Base-by-base conservation (phyloP, 2,888 invertebrate species). In the Drosophila kuntzei region DNA sequence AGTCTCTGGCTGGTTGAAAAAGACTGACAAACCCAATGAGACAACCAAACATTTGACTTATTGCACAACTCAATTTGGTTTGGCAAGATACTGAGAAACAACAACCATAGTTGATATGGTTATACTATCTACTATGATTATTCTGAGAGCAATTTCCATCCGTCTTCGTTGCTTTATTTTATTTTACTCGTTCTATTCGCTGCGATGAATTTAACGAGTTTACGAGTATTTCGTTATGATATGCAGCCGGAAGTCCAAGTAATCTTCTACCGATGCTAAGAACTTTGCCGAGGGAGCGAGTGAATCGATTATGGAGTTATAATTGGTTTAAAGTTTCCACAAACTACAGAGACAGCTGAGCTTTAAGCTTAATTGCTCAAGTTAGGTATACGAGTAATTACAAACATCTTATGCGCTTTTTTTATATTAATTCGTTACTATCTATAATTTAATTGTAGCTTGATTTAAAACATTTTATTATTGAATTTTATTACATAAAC, bases 191-290 rank as follows among this genome's bases (percentile, higher is more conserved):
- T n/a, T n/a, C n/a, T 39, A 39, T 58, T 20, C 37, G 36, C 57
- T 34, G 64, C 53, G 18, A 51, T 76, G 58, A 34, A 16, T 53
- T 49, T 54, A 85, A 71, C 51, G 60, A 83, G 83, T 77, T 80
- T 80, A 34, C 34, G 2, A 34, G 34, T n/a, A 67, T 65, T 70
- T 41, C 20, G 64, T 69, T 83, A 79, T 69, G 83, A 80, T 76
- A 79, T 72, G 80, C 72, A 71, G 65, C 43, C 65, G 72, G 71
- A 79, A 76, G 76, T 53, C 49, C 50, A 25, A 70, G 57, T 63
- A 59, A 58, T 72, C 49, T 32, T 47, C 41, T 34, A n/a, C 20
- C n/a, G n/a, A 49, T 29, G 16, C n/a, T 11, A 29, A 12, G 18
- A 41, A 29, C 27, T n/a, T 29, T 27, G 8, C n/a, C 36, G 39